Percentiles rank a stretch among this genome's conserved stretches.
These are phyloP conservation scores for Drosophila pruinosa DNA, from an alignment of 1,140 invertebrate genomes.

Conservation along the genomic window DNA sequence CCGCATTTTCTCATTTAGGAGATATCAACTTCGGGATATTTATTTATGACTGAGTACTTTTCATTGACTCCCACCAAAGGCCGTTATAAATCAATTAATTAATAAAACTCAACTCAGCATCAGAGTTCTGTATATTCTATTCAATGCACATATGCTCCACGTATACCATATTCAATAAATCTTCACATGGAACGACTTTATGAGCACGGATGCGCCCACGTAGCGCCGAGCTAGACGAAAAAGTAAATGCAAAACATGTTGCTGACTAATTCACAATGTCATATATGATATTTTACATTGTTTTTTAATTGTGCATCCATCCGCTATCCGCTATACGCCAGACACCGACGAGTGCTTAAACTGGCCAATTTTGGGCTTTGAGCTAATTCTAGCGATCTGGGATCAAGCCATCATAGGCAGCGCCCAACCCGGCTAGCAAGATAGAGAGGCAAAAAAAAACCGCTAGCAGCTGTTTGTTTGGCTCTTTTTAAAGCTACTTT, in stretches of 20 bases:
- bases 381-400: conserved; percentile 10
- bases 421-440: conserved; percentile 4
- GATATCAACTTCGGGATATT: not conserved
- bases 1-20: not conserved
- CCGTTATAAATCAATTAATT: conserved; percentile 73
- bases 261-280: conserved; percentile 62
- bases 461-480: conserved; percentile 64
- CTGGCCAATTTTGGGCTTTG: conserved; percentile 53
- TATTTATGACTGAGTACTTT: not conserved
- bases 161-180: conserved; percentile 49
- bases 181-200: conserved; percentile 14
- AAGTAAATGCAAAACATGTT: conserved; percentile 43
- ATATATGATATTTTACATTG: conserved; percentile 28
- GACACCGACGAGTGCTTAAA: conserved; percentile 22
- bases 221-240: conserved; percentile 50
- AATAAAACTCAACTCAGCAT: conserved; percentile 38
- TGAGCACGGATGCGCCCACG: conserved; percentile 58
- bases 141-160: conserved; percentile 8
- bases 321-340: too few species aligned
- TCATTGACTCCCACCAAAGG: conserved; percentile 60
- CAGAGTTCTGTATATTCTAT: too few species aligned
- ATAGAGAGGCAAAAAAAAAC: conserved; percentile 13
- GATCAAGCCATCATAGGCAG: not conserved
- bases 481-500: conserved; percentile 58
- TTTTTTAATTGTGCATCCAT: conserved; percentile 72